Conservation (phyloP, 2,888 invertebrate species). For the Auanema freiburgensis region DNA sequence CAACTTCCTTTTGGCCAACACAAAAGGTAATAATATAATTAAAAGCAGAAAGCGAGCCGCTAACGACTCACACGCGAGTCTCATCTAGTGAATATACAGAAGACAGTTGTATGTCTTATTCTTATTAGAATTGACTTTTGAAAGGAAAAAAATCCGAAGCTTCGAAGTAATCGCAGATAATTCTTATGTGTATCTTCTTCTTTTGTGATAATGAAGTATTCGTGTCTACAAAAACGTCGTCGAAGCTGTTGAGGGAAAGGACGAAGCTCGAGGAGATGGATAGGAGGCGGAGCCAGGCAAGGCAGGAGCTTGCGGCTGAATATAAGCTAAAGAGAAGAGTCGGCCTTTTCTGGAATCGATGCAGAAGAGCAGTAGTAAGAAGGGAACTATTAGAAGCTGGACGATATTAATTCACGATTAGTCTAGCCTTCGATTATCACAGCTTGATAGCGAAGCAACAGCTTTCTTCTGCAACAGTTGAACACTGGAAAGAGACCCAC, state of each 20-base stretch:
- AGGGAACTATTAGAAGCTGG: constrained; percentile 5
- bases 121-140: no score
- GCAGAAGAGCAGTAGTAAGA: constrained; percentile 4
- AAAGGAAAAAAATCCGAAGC: no score
- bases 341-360: neutral
- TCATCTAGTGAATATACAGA: no score
- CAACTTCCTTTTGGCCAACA: constrained; percentile 36
- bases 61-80: constrained; percentile 2
- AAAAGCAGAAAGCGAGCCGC: constrained; percentile 15
- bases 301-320: neutral
- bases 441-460: no score
- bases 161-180: no score
- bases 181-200: no score
- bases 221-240: constrained; percentile 13
- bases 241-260: neutral
- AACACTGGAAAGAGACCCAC: no score
- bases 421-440: no score
- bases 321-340: neutral
- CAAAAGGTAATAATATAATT: neutral
- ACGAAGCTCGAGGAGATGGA: neutral
- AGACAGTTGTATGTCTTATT: no score
- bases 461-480: no score
- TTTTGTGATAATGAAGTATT: constrained; percentile 4
- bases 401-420: neutral
- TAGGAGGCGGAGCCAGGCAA: neutral